Evolutionary conservation across 2,797 vertebrate species (phyloP).

Genomic region (Muraenolepis orangiensis): DNA sequence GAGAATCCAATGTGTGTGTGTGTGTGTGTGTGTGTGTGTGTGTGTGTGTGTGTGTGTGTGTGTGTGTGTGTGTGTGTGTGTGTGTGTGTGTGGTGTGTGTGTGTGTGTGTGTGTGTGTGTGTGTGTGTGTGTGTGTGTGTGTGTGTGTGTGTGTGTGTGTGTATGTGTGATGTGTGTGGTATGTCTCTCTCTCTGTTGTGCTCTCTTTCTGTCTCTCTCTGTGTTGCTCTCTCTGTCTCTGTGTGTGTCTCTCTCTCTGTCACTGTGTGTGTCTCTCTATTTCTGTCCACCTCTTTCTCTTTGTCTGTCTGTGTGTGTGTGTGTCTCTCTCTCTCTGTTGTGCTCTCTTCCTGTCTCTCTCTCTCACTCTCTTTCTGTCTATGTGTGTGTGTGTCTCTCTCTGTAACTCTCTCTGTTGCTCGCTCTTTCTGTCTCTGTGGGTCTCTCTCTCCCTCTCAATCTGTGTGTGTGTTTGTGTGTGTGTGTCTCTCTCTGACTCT

Average conservation of each 20-base stretch:
- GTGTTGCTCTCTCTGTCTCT: too few relatives aligned
- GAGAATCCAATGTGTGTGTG: slow-evolving; percentile 30
- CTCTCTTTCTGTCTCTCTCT: too few relatives aligned
- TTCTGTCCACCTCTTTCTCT: too few relatives aligned
- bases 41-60: slow-evolving; percentile 35
- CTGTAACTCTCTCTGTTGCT: neutral
- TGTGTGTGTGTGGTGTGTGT: slow-evolving; percentile 37
- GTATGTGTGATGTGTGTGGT: too few relatives aligned
- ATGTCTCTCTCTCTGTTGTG: too few relatives aligned
- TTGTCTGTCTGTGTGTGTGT: slow-evolving; percentile 1
- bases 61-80: slow-evolving; percentile 35
- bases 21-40: slow-evolving; percentile 9
- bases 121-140: too few relatives aligned
- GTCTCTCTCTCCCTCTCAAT: neutral
- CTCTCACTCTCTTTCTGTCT: slow-evolving; percentile 45
- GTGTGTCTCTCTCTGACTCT: neutral
- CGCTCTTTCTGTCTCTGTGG: neutral
- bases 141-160: too few relatives aligned
- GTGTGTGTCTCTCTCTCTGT: neutral
- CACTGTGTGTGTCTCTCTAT: neutral
- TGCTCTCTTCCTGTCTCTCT: slow-evolving; percentile 23
- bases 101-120: too few relatives aligned
- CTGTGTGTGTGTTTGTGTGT: neutral
- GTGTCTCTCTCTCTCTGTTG: slow-evolving; percentile 17
- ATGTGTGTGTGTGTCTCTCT: neutral